Conservation (phyloP, 2,113 vertebrate species). For the Donacobius atricapilla region DNA sequence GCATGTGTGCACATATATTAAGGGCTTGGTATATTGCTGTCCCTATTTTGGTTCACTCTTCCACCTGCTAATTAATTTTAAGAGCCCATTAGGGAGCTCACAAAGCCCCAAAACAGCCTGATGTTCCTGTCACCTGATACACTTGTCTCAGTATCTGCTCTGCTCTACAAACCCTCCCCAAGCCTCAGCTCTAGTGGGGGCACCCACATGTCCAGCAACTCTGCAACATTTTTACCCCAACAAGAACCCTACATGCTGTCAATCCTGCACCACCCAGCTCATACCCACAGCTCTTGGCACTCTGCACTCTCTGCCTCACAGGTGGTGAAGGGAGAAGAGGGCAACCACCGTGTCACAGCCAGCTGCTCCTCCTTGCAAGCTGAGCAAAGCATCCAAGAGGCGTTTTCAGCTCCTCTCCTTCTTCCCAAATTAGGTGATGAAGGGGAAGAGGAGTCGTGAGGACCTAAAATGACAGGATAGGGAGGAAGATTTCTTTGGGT, state of each 20-base stretch:
- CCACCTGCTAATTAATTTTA: neutral
- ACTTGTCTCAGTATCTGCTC: neutral
- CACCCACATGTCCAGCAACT: neutral
- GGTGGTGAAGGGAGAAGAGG: neutral
- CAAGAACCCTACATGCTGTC: neutral
- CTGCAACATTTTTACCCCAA: neutral
- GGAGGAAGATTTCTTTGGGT: neutral
- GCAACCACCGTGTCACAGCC: neutral
- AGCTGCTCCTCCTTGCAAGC: neutral
- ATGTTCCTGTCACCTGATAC: neutral
- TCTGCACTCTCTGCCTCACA: neutral
- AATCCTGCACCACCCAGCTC: neutral
- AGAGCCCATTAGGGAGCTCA: neutral
- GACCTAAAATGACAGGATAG: neutral
- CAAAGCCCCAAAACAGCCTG: neutral
- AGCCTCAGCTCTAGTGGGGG: accelerated
- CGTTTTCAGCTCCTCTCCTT: neutral
- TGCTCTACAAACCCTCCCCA: neutral
- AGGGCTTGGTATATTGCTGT: neutral
- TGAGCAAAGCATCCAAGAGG: neutral
- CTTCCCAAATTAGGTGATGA: neutral
- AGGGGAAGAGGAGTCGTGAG: neutral
- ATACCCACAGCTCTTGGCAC: neutral
- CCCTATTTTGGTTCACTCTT: neutral
- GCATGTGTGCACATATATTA: neutral